phyloP scores from a whole-genome alignment of 2,888 invertebrate species.

The Cryptus armator region DNA sequence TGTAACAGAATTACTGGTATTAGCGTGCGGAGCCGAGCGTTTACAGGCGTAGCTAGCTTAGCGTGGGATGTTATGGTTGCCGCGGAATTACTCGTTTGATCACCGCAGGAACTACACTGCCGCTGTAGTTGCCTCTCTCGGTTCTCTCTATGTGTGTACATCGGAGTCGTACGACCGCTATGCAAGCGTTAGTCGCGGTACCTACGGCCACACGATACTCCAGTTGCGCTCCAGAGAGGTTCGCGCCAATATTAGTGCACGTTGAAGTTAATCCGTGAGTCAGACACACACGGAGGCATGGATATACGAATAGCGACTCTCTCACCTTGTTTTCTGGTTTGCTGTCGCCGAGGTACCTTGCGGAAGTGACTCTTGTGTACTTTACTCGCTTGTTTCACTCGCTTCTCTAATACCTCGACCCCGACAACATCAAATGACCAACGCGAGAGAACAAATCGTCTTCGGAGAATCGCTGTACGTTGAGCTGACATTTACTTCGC shows the following conservation, averaged over 20 bases:
- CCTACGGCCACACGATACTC: constrained; percentile 26
- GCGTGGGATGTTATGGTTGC: constrained; percentile 74
- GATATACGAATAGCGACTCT: not conserved
- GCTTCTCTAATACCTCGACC: constrained; percentile 1
- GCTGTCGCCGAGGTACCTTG: constrained; percentile 21
- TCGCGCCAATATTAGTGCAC: constrained; percentile 10
- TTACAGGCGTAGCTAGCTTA: constrained; percentile 75
- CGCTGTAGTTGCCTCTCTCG: constrained; percentile 18
- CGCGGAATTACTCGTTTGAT: constrained; percentile 76
- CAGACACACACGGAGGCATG: not conserved
- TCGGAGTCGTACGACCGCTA: constrained; percentile 14
- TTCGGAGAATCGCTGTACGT: constrained; percentile 16
- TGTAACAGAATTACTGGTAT: constrained; percentile 76
- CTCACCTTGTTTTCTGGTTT: constrained; percentile 30
- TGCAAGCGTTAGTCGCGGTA: constrained; percentile 25
- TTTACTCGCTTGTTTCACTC: constrained; percentile 28
- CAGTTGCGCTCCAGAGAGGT: constrained; percentile 22
- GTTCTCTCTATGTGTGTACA: not conserved
- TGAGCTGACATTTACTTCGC: not conserved
- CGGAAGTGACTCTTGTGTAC: constrained; percentile 46
- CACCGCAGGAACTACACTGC: constrained; percentile 65
- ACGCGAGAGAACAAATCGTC: constrained; percentile 26
- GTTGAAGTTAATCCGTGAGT: constrained; percentile 28
- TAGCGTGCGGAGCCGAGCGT: constrained; percentile 71
- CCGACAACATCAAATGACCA: constrained; percentile 24